Evolutionary conservation across 2,113 vertebrate genomes (phyloP).

Genomic region (Otis tarda): DNA sequence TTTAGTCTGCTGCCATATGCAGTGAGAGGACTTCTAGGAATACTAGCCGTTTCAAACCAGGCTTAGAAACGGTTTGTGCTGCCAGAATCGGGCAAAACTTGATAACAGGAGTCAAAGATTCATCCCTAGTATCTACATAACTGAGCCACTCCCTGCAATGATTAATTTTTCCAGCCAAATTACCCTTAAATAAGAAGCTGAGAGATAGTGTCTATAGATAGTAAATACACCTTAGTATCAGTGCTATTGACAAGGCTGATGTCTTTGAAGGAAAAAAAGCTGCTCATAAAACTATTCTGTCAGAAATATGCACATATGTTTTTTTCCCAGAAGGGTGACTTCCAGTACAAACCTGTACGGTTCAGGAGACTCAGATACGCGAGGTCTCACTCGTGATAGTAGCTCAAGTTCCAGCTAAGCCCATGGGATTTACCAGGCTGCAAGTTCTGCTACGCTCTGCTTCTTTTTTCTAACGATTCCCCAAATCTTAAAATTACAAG

Average conservation of each 20-base stretch:
- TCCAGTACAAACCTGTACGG: not conserved
- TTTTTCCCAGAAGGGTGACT: not conserved
- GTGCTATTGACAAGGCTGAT: not conserved
- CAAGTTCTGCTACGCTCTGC: fast-evolving
- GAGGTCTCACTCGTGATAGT: fast-evolving
- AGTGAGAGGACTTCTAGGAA: not conserved
- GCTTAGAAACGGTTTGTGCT: not conserved
- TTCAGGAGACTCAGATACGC: not conserved
- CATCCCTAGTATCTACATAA: not conserved
- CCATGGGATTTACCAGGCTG: not conserved
- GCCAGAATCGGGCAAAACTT: not conserved
- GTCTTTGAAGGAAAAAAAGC: not conserved
- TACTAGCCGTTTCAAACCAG: not conserved
- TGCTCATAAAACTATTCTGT: not conserved
- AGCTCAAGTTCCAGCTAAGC: not conserved
- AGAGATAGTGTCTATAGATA: not conserved
- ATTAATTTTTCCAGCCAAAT: not conserved
- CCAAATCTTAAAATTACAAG: not conserved
- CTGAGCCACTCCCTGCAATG: not conserved
- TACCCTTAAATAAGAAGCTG: not conserved
- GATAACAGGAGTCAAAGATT: not conserved
- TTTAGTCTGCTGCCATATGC: not conserved
- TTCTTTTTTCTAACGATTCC: not conserved
- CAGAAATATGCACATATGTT: not conserved
- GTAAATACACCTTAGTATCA: not conserved